Conservation (phyloP, 2,888 invertebrate species). For the Pristionchus arcanus region DNA sequence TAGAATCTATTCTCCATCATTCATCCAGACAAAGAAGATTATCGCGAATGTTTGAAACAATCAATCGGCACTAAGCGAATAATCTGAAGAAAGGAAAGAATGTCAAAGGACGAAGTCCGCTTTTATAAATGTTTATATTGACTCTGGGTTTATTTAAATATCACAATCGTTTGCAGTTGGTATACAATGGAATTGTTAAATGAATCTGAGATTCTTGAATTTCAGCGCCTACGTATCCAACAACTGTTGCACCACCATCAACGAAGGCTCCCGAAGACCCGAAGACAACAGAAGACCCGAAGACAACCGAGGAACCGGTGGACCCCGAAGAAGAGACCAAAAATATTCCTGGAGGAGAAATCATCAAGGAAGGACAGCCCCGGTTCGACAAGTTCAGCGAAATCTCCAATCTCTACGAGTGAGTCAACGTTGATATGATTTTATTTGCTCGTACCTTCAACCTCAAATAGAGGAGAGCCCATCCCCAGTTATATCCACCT, state of each 20-base stretch:
- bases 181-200: no score
- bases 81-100: no score
- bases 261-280: background rate
- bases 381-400: background rate
- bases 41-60: background rate
- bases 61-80: no score
- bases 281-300: background rate
- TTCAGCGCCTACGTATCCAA: background rate
- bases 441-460: no score
- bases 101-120: no score
- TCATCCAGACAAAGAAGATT: background rate
- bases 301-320: background rate
- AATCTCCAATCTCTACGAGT: slow-evolving; percentile 18
- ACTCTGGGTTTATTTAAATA: no score
- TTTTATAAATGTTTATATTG: no score
- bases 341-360: background rate
- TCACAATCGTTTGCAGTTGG: no score
- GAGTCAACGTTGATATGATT: background rate
- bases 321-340: background rate
- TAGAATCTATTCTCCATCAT: background rate
- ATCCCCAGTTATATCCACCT: no score
- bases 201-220: background rate
- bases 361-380: background rate
- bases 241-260: background rate
- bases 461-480: no score